Evolutionary conservation across 2,797 vertebrate species (phyloP).

Genomic region (Choloepus didactylus): DNA sequence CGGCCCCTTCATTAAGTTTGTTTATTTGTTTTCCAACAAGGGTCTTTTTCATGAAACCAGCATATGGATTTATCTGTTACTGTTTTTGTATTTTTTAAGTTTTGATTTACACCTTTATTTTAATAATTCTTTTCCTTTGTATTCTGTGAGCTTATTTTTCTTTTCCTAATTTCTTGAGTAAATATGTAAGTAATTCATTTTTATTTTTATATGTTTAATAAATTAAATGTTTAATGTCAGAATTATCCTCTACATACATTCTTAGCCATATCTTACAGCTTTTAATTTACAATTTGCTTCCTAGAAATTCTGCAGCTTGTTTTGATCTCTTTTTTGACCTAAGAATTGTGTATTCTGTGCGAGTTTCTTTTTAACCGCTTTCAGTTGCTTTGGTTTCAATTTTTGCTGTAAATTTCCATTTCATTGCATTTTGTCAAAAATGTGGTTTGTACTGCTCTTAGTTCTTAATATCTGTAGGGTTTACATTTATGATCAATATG

Average conservation of each 20-base stretch:
- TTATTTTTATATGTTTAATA: slow-evolving; percentile 8
- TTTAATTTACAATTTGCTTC: slow-evolving; percentile 38
- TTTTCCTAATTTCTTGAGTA: slow-evolving; percentile 41
- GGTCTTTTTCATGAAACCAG: slow-evolving; percentile 12
- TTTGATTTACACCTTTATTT: neutral
- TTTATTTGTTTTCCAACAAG: neutral
- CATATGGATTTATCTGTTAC: neutral
- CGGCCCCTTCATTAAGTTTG: neutral
- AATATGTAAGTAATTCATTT: slow-evolving; percentile 37
- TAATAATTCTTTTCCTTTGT: neutral
- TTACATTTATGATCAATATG: neutral
- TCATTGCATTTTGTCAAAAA: neutral
- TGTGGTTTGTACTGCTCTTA: neutral
- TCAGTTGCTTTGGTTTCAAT: neutral
- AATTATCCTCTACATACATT: neutral
- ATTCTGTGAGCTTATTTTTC: slow-evolving; percentile 19
- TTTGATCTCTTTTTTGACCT: slow-evolving; percentile 31
- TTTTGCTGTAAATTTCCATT: neutral
- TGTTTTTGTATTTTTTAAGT: neutral
- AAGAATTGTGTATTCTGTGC: neutral
- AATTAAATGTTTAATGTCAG: neutral
- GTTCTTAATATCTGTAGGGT: neutral
- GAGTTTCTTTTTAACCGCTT: neutral
- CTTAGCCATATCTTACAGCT: neutral
- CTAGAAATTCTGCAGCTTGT: slow-evolving; percentile 2